Conservation (phyloP, 1,140 invertebrate genomes). For the Lineus longissimus region DNA sequence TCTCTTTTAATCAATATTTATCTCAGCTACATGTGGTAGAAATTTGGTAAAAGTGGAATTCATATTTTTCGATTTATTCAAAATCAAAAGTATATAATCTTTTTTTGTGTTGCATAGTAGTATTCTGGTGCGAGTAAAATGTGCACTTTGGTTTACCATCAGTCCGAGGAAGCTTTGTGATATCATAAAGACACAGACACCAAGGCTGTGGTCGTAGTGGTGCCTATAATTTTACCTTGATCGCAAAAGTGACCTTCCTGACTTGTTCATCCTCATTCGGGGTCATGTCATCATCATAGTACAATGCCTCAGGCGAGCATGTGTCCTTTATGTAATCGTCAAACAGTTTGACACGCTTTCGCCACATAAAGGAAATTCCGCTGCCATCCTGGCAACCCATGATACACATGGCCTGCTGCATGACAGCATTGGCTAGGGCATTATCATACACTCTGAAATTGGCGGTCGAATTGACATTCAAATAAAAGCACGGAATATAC, state of each 20-base stretch:
- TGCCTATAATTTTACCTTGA: constrained; percentile 33
- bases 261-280: constrained; percentile 39
- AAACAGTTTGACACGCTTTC: constrained; percentile 31
- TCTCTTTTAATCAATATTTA: too few relatives aligned
- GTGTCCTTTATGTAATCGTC: constrained; percentile 24
- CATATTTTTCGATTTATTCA: too few relatives aligned
- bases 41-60: too few relatives aligned
- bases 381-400: constrained; percentile 38
- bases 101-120: too few relatives aligned
- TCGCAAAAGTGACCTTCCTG: constrained; percentile 50
- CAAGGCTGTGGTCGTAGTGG: too few relatives aligned
- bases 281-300: constrained; percentile 50
- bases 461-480: background rate
- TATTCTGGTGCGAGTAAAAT: too few relatives aligned
- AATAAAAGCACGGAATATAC: background rate
- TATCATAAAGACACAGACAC: too few relatives aligned
- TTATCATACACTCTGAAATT: constrained; percentile 47
- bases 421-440: constrained; percentile 48
- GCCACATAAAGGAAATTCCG: constrained; percentile 21
- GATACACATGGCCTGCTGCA: constrained; percentile 48
- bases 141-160: too few relatives aligned
- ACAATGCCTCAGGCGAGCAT: constrained; percentile 34
- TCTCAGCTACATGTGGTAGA: too few relatives aligned
- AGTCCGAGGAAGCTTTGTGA: too few relatives aligned
- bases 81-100: too few relatives aligned